Conservation (phyloP, 2,797 vertebrate species). For the Platalea minor region DNA sequence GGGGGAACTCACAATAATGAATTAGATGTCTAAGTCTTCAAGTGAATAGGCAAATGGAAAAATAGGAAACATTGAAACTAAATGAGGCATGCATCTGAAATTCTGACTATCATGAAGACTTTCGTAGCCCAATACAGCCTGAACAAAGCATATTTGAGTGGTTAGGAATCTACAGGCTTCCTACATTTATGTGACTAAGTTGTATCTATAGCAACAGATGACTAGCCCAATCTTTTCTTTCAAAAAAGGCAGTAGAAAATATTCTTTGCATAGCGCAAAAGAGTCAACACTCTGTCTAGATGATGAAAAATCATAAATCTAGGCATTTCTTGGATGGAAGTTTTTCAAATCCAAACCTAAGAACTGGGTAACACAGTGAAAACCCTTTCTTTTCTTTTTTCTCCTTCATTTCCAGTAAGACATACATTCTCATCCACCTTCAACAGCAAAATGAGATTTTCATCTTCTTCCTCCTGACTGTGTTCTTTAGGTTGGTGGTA, state of each 20-base stretch:
- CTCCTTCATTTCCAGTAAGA: neutral
- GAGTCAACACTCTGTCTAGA: neutral
- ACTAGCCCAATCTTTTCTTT: neutral
- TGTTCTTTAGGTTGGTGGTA: neutral
- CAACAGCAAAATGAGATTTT: neutral
- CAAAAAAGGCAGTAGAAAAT: neutral
- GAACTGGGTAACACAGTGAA: neutral
- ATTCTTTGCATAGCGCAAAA: neutral
- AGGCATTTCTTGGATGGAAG: neutral
- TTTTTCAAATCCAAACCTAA: neutral
- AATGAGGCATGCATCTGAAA: neutral
- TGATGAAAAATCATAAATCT: neutral
- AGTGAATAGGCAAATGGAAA: neutral
- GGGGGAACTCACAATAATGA: neutral
- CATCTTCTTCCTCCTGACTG: neutral
- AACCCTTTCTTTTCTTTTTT: neutral
- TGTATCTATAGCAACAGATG: conserved; percentile 16
- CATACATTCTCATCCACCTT: neutral
- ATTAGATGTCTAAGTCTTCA: neutral
- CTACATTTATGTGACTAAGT: neutral
- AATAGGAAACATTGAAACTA: neutral
- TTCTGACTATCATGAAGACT: neutral
- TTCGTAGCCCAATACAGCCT: neutral
- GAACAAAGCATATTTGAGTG: neutral
- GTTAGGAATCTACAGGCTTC: neutral